Evolutionary conservation across 2,888 invertebrate species (phyloP).

Genomic region (Sarcophaga carnaria): DNA sequence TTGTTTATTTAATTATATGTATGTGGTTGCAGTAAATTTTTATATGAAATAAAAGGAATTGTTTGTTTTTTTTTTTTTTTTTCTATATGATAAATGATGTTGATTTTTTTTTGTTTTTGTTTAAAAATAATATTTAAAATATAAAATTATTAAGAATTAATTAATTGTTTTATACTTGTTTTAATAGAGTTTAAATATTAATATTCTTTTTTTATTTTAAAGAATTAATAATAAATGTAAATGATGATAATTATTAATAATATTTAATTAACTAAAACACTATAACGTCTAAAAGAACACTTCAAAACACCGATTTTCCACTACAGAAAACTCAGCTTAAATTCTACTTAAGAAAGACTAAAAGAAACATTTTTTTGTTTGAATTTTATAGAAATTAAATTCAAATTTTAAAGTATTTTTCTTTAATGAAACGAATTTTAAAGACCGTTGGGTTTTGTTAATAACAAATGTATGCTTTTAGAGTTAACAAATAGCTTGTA

Average conservation of each 20-base stretch:
- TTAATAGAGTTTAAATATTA: not conserved
- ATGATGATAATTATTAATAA: not conserved
- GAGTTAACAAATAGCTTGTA: not conserved
- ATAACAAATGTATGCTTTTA: not conserved
- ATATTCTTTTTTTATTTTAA: not conserved
- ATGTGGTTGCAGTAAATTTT: not conserved
- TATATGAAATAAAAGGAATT: not conserved
- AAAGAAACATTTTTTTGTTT: not conserved
- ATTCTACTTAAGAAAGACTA: not conserved
- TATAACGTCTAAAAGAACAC: not conserved
- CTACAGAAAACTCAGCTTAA: not conserved
- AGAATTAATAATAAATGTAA: not conserved
- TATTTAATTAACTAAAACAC: not conserved
- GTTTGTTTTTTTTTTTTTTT: not conserved
- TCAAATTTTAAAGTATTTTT: too few relatives aligned
- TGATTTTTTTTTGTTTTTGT: not conserved
- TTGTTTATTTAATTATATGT: conserved; percentile 7
- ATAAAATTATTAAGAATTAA: not conserved
- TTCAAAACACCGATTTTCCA: not conserved
- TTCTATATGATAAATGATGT: conserved; percentile 1
- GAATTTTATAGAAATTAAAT: not conserved
- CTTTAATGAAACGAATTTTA: not conserved
- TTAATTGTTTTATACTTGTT: not conserved
- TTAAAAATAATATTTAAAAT: not conserved
- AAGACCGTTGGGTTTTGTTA: not conserved